Base-by-base conservation (phyloP, 2,797 vertebrate genomes). In the Karalla daura region DNA sequence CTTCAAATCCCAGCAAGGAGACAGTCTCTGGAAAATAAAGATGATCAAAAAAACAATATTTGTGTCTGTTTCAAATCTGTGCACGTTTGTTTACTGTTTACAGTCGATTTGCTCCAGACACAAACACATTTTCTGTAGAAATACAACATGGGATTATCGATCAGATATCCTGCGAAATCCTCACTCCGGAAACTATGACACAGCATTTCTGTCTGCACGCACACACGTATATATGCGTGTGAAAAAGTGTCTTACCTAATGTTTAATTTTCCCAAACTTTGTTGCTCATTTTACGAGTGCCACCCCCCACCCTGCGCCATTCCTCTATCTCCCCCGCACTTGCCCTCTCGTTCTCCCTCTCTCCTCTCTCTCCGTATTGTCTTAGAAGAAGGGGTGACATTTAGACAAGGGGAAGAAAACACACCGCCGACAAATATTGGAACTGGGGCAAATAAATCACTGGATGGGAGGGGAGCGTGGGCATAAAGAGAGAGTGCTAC, bases 241-340 rank as follows among this genome's bases (percentile, higher is more conserved):
- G 88, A 91, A 89, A 89, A 87, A 72, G 74, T 53, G 72, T 77
- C 88, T 93, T 92, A 92, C 87, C 91, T 93, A 92, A 93, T 95
- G 93, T 95, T 93, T 94, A 94, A 93, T 94, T 94, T 95, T 95
- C 94, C 93, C 94, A 94, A 95, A 94, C 91, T 92, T 95, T 94
- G 92, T 93, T 91, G 87, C 90, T 92, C 86, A 89, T 94, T 94
- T 94, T 94, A 95, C 86, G 93, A 94, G 92, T 85, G 23, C 39
- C 70, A 80, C 69, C 72, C 76, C 63, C 72, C 81, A 59, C 65
- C 76, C 70, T n/a, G n/a, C n/a, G n/a, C n/a, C n/a, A 69, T 66
- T 68, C 65, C 71, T 55, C 81, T 27, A 24, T 71, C 70, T 69
- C 79, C 78, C 86, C 83, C 74, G 45, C 87, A 82, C 79, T 90